Percentiles rank a stretch among this genome's conserved stretches.
These are phyloP conservation scores for Pseudorasbora parva DNA, from an alignment of 2,113 vertebrate species.

Conservation along the genomic window DNA sequence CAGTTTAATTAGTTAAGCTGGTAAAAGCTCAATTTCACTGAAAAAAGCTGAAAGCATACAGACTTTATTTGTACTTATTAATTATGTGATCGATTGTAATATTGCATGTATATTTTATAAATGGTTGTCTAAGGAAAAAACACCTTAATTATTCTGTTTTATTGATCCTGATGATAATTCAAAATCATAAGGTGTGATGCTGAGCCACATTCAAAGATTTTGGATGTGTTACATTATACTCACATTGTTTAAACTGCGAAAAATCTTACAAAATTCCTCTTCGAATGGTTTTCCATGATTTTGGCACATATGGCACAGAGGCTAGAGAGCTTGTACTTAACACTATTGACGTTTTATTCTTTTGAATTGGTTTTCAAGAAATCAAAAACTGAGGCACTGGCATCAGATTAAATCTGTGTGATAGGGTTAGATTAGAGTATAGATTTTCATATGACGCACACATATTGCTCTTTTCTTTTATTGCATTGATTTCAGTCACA, in stretches of 20 bases:
- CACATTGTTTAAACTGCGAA: neutral
- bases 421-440: conserved; percentile 28
- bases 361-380: neutral
- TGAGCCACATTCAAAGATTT: neutral
- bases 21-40: neutral
- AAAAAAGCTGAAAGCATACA: neutral
- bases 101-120: neutral
- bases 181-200: neutral
- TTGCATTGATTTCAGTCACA: conserved; percentile 25
- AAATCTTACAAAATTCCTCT: neutral
- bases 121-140: neutral
- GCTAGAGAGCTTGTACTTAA: neutral
- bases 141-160: neutral
- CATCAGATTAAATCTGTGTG: conserved; percentile 3
- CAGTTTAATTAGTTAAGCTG: neutral
- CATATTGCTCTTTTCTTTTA: conserved; percentile 23
- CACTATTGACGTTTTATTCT: neutral
- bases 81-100: no score
- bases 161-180: neutral
- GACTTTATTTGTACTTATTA: neutral
- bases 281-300: neutral
- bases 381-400: neutral
- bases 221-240: neutral
- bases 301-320: neutral
- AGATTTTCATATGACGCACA: conserved; percentile 14